Base-by-base conservation (phyloP, 2,797 vertebrate genomes). In the Bradypodion pumilum region DNA sequence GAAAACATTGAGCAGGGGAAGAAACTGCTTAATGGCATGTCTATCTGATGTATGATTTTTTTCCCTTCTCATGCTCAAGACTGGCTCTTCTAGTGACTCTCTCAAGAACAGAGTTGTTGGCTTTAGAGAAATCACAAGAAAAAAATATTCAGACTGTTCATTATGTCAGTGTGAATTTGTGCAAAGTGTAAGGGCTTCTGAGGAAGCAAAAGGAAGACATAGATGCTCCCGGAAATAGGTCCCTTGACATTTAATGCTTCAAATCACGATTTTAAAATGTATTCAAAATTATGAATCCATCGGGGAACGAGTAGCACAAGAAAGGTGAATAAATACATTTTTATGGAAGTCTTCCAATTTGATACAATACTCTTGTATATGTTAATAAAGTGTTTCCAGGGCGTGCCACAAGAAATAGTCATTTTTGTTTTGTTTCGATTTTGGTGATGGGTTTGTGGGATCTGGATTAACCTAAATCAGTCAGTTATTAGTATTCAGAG, bases 271-370 rank as follows among this genome's bases (percentile, higher is more conserved):
- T 85, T 85, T 63, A 77, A 25, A 77, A 70, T 69, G 19, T 76
- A 76, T 85, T 85, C 74, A 77, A 46, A 76, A 42, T 70, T 85
- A 85, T 77, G 65, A 76, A 81, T 70, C 66, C 49, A 62, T 7
- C 40, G 7, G 32, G 16, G 65, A 81, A 77, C 35, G 5, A 70
- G 42, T 70, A 56, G 79, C 74, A n/a, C n/a, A 52, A 77, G 84
- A 85, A 81, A 77, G 81, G 65, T 37, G 66, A 81, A 70, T 74
- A 85, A 85, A 85, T 81, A 73, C 60, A 42, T 85, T 75, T 75
- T 77, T 49, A 49, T 70, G 74, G 78, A 77, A 81, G 74, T 85
- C 81, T 85, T 81, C 32, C 37, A 70, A 65, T 77, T 81, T 52
- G 65, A 49, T 77, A 81, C 37, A 81, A 77, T 85, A 70, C 65